Evolutionary conservation across 2,888 invertebrate genomes (phyloP).

Genomic region (Cloeon dipterum): DNA sequence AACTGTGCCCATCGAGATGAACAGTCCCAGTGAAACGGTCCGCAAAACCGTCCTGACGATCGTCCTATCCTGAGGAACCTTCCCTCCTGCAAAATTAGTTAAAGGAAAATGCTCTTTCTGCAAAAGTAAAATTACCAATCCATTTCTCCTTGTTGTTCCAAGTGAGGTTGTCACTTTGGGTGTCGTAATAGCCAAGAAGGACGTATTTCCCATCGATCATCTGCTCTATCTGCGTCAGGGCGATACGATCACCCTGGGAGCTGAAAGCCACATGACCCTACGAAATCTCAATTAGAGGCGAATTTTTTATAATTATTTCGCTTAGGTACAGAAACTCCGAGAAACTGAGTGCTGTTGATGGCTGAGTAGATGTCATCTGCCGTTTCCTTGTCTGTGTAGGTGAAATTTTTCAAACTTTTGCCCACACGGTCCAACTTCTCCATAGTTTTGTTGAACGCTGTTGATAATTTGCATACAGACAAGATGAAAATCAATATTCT

Average conservation of each 20-base stretch:
- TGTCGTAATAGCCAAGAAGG: conserved; percentile 88
- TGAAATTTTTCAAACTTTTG: conserved; percentile 79
- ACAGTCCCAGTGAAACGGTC: conserved; percentile 71
- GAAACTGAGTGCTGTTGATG: conserved; percentile 94
- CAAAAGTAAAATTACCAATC: no score
- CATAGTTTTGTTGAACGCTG: conserved; percentile 94
- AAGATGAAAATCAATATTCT: background rate
- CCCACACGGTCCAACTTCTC: conserved; percentile 57
- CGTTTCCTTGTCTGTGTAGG: conserved; percentile 84
- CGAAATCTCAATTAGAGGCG: conserved; percentile 10
- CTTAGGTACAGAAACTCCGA: conserved; percentile 72
- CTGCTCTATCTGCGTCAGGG: conserved; percentile 95
- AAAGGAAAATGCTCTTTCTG: no score
- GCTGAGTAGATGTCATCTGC: conserved; percentile 92
- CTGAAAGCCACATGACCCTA: conserved; percentile 96
- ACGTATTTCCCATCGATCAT: conserved; percentile 84
- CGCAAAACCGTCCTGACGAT: conserved; percentile 65
- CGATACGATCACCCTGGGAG: conserved; percentile 94
- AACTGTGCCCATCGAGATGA: conserved; percentile 81
- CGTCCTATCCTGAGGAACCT: conserved; percentile 86
- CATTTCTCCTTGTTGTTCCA: conserved; percentile 83
- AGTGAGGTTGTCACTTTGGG: conserved; percentile 81
- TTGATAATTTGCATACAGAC: conserved; percentile 10
- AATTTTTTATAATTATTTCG: conserved; percentile 2
- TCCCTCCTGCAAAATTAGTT: conserved; percentile 36